These are phyloP conservation scores for Peromyscus leucopus DNA, from an alignment of 2,113 vertebrate genomes.

Conservation along the genomic window DNA sequence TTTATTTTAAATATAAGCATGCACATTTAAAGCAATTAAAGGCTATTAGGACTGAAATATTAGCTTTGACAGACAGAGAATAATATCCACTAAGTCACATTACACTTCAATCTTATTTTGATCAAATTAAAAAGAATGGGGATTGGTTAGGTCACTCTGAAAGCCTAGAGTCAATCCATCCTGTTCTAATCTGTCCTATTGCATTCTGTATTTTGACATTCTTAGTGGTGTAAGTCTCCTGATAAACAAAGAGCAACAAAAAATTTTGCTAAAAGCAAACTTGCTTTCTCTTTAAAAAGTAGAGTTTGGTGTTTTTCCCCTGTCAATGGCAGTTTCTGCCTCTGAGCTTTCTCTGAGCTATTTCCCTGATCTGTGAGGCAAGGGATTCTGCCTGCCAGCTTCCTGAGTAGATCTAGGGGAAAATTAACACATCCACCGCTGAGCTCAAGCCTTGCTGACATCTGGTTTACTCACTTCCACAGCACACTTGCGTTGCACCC, in stretches of 20 bases:
- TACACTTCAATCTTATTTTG: not conserved
- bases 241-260: constrained; percentile 27
- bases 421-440: constrained; percentile 69
- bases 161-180: not conserved
- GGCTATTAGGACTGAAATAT: not conserved
- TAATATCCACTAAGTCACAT: not conserved
- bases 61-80: not conserved
- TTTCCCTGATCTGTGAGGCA: constrained; percentile 57
- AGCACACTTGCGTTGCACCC: constrained; percentile 43
- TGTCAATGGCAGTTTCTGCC: constrained; percentile 62
- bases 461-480: constrained; percentile 72
- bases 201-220: not conserved
- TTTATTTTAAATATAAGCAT: not conserved
- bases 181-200: not conserved
- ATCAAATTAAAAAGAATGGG: not conserved
- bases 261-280: not conserved
- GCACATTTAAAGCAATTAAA: not conserved
- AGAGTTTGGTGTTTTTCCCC: constrained; percentile 11
- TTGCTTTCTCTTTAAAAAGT: constrained; percentile 19
- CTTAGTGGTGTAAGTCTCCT: not conserved
- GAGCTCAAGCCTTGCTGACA: constrained; percentile 64
- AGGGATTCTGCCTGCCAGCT: constrained; percentile 70
- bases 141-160: not conserved
- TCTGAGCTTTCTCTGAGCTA: constrained; percentile 73
- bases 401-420: constrained; percentile 57